Conservation (phyloP, 2,797 vertebrate genomes). For the Hoplostethus atlanticus region DNA sequence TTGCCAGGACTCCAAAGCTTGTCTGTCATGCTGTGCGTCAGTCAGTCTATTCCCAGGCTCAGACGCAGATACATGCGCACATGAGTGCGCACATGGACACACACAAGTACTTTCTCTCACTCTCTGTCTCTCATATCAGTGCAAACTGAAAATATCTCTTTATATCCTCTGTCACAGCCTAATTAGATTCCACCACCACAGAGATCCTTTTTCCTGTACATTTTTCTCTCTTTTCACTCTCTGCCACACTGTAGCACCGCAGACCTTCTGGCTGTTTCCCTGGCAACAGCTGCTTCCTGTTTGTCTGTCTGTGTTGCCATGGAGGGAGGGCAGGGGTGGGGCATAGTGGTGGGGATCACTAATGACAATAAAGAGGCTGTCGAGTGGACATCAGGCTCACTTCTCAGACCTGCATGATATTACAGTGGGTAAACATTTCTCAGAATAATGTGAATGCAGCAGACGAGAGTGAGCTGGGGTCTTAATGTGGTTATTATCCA, state of each 20-base stretch:
- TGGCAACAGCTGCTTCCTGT: slow-evolving; percentile 88
- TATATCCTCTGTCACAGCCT: slow-evolving; percentile 69
- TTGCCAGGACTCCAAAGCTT: slow-evolving; percentile 80
- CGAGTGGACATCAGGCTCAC: slow-evolving; percentile 43
- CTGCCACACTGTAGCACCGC: slow-evolving; percentile 65
- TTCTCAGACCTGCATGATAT: background rate
- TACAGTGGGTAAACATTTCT: slow-evolving; percentile 18
- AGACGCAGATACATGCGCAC: slow-evolving; percentile 79
- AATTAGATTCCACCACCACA: slow-evolving; percentile 79
- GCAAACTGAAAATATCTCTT: slow-evolving; percentile 56
- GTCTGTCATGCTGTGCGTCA: slow-evolving; percentile 84
- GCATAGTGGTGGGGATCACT: slow-evolving; percentile 24
- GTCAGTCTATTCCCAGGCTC: slow-evolving; percentile 82
- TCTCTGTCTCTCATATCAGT: slow-evolving; percentile 35
- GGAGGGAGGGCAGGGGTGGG: slow-evolving; percentile 47
- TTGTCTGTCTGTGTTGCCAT: slow-evolving; percentile 79
- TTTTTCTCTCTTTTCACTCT: slow-evolving; percentile 65
- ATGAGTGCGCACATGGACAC: slow-evolving; percentile 40
- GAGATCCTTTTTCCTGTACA: slow-evolving; percentile 56
- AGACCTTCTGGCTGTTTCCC: slow-evolving; percentile 81
- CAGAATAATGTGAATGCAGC: slow-evolving; percentile 16
- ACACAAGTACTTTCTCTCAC: slow-evolving; percentile 18
- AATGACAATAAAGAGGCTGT: slow-evolving; percentile 44
- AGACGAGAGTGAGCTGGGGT: background rate
- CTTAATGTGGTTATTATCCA: background rate